Conservation (phyloP, 1,140 invertebrate genomes). For the Drosophila quadrilineata region DNA sequence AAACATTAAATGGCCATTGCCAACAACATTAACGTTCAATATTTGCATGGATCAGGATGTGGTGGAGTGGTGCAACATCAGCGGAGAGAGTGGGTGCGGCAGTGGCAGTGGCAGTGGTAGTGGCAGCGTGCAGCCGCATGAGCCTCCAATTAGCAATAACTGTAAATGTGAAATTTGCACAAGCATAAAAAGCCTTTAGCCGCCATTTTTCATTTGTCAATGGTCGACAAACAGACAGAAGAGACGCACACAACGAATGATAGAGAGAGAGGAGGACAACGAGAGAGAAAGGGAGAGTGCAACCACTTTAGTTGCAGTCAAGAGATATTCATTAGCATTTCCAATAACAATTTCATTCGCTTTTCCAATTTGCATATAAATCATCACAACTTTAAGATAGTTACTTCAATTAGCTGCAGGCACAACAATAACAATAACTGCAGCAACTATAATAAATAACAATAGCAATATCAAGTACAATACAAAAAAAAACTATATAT, state of each 20-base stretch:
- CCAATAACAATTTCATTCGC: constrained; percentile 1
- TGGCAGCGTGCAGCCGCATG: constrained; percentile 61
- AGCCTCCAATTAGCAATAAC: constrained; percentile 79
- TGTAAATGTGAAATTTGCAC: constrained; percentile 78
- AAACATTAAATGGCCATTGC: constrained; percentile 78
- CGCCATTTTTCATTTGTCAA: constrained; percentile 77
- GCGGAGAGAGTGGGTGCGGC: neutral
- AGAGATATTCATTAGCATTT: constrained; percentile 8
- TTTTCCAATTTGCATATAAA: constrained; percentile 15
- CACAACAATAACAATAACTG: neutral
- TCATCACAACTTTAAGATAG: constrained; percentile 24
- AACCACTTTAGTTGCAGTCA: constrained; percentile 16
- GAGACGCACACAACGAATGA: neutral
- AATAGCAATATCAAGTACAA: neutral
- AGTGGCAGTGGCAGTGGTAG: neutral
- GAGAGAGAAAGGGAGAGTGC: neutral
- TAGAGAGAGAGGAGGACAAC: neutral
- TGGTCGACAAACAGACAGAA: constrained; percentile 55
- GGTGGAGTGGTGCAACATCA: neutral
- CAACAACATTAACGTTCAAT: constrained; percentile 73
- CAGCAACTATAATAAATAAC: too few relatives aligned
- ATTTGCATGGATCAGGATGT: constrained; percentile 47
- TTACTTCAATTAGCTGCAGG: neutral
- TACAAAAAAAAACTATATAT: constrained; percentile 1
- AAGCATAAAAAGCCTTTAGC: constrained; percentile 74